Evolutionary conservation across 2,113 vertebrate species (phyloP).

Genomic region (Ophiodon elongatus): DNA sequence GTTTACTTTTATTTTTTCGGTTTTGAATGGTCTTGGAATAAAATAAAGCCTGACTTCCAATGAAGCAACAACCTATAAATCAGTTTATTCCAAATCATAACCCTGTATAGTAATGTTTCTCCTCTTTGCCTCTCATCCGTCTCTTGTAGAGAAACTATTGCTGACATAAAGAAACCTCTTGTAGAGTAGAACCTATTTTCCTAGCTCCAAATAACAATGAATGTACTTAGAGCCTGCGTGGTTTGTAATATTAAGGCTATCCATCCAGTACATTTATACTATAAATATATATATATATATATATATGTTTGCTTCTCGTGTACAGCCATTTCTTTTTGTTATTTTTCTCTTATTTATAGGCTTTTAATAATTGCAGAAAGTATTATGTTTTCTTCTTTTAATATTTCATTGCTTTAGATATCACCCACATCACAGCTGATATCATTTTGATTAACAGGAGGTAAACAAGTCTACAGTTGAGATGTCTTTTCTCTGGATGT

Average conservation of each 20-base stretch:
- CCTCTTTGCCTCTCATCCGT: slow-evolving; percentile 41
- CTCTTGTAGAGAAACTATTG: slow-evolving; percentile 58
- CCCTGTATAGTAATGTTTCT: slow-evolving; percentile 35
- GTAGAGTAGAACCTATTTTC: slow-evolving; percentile 69
- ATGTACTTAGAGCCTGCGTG: slow-evolving; percentile 70
- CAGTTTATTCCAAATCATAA: slow-evolving; percentile 29
- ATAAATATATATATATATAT: too few relatives aligned
- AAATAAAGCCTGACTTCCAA: not conserved
- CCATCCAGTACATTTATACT: slow-evolving; percentile 54
- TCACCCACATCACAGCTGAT: slow-evolving; percentile 18
- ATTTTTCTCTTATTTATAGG: slow-evolving; percentile 51
- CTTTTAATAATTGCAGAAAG: slow-evolving; percentile 44
- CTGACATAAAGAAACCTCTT: slow-evolving; percentile 51
- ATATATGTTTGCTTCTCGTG: slow-evolving; percentile 38
- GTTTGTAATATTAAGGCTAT: slow-evolving; percentile 52
- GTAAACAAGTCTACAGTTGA: slow-evolving; percentile 9
- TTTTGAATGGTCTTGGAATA: slow-evolving; percentile 31
- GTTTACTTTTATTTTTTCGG: not conserved
- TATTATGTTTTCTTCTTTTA: slow-evolving; percentile 42
- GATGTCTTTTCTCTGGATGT: slow-evolving; percentile 40
- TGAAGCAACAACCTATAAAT: not conserved
- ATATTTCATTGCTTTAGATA: slow-evolving; percentile 20
- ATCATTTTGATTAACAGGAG: slow-evolving; percentile 4
- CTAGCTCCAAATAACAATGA: slow-evolving; percentile 64
- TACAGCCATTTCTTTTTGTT: slow-evolving; percentile 39